Conservation (phyloP, 2,113 vertebrate genomes). For the Psephotus haematonotus region DNA sequence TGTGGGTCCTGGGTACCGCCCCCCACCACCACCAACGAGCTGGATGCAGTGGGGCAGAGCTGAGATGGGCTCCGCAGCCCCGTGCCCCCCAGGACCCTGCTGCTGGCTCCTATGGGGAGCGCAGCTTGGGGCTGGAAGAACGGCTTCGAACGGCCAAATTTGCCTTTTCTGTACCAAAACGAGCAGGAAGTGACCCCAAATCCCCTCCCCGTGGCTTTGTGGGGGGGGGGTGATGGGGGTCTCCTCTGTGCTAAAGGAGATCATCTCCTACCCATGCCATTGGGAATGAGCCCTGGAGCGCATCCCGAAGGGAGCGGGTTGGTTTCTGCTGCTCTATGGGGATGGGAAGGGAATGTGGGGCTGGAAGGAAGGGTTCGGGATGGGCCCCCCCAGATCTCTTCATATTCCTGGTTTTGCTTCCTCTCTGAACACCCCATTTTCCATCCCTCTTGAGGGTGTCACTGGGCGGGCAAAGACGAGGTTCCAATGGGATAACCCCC, state of each 20-base stretch:
- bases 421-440: fast-evolving
- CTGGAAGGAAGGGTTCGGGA: background rate
- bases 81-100: background rate
- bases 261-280: fast-evolving
- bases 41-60: background rate
- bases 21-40: no score
- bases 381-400: fast-evolving
- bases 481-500: background rate
- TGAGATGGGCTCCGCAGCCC: fast-evolving
- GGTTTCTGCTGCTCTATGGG: fast-evolving
- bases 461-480: background rate
- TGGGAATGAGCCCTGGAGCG: background rate
- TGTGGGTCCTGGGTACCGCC: background rate
- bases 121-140: background rate
- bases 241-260: background rate
- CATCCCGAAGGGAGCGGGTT: background rate
- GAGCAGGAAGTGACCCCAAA: background rate
- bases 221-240: background rate
- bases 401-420: fast-evolving
- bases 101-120: background rate
- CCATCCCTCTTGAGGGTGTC: background rate
- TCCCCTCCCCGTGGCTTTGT: fast-evolving
- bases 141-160: background rate
- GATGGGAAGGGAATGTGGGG: background rate
- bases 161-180: background rate